Evolutionary conservation across 2,113 vertebrate genomes (phyloP).

Genomic region (Mobula birostris): DNA sequence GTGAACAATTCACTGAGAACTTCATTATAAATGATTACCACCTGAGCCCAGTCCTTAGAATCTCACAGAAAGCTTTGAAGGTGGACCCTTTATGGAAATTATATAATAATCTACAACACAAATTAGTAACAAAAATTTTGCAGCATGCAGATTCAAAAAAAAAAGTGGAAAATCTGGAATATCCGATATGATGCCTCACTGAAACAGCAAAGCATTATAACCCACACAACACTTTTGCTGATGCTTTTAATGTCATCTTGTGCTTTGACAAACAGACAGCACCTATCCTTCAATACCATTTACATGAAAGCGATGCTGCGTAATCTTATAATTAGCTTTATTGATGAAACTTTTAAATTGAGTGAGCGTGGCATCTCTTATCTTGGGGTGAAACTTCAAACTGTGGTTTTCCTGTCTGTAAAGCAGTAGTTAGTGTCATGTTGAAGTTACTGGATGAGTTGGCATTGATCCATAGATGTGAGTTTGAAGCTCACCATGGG

Average conservation of each 20-base stretch:
- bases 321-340: constrained; percentile 1
- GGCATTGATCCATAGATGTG: no score
- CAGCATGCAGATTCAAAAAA: background rate
- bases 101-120: background rate
- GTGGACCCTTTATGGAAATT: background rate
- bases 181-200: background rate
- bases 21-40: constrained; percentile 26
- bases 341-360: constrained; percentile 11
- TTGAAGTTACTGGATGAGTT: no score
- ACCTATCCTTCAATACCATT: background rate
- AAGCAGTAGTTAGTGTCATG: no score
- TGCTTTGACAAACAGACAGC: background rate
- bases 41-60: constrained; percentile 28
- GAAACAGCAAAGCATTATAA: background rate
- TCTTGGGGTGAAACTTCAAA: background rate
- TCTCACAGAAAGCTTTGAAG: background rate
- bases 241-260: constrained; percentile 12
- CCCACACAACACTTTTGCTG: background rate
- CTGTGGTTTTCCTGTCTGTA: background rate
- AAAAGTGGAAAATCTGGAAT: background rate
- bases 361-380: background rate
- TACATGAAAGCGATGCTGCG: background rate
- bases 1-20: background rate
- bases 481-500: no score
- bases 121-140: background rate